Conservation (phyloP, 2,888 invertebrate genomes). For the Nemapogon koenigi region DNA sequence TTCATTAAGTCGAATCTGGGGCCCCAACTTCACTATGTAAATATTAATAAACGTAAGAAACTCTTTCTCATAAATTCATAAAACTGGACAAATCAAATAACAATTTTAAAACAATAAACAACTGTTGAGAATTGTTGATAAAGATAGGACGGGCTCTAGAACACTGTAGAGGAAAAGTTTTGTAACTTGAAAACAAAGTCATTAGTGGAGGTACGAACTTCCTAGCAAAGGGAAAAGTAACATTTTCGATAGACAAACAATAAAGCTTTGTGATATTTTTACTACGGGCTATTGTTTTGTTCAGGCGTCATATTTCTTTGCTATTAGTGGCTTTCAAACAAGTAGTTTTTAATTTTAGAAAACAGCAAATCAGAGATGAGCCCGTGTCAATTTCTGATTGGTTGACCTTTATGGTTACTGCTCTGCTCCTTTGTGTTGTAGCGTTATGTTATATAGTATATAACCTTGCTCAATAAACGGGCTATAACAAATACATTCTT, state of each 20-base stretch:
- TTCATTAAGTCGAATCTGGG: too few species aligned
- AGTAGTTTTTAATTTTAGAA: background rate
- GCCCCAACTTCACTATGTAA: too few species aligned
- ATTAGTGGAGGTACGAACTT: conserved; percentile 52
- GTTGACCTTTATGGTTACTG: too few species aligned
- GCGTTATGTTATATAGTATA: too few species aligned
- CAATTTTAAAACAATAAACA: conserved; percentile 36
- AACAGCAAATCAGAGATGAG: too few species aligned
- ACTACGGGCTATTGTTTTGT: conserved; percentile 43
- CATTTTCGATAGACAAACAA: conserved; percentile 42
- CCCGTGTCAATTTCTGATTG: too few species aligned
- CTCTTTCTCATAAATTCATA: too few species aligned
- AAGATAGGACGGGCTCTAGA: conserved; percentile 43
- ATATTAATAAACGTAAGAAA: too few species aligned
- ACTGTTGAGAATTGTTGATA: conserved; percentile 40
- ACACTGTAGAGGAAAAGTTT: conserved; percentile 37
- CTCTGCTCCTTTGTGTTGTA: too few species aligned
- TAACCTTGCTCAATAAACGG: too few species aligned
- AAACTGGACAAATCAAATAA: conserved; percentile 15
- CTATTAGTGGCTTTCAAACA: background rate
- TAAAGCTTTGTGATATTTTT: too few species aligned
- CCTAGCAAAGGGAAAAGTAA: conserved; percentile 44
- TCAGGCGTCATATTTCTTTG: conserved; percentile 20
- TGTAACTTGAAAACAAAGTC: conserved; percentile 51
- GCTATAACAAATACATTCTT: too few species aligned